phyloP scores from a whole-genome alignment of 1,140 invertebrate genomes.

The Aphidius ervi region DNA sequence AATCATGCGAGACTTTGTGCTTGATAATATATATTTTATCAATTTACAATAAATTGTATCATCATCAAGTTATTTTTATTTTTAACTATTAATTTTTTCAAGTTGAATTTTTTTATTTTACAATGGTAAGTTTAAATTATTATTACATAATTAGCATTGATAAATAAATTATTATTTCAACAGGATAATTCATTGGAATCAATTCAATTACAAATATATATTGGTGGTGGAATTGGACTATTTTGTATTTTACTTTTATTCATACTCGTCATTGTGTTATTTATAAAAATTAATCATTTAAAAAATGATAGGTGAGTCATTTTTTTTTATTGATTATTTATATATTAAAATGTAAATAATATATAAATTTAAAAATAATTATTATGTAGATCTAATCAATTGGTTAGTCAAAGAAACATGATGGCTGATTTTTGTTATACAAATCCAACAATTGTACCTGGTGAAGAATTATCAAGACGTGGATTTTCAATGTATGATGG shows the following conservation, averaged over 20 bases:
- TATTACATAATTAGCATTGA: too few relatives aligned
- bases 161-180: too few relatives aligned
- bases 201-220: constrained; percentile 35
- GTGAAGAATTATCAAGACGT: constrained; percentile 42
- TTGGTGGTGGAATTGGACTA: constrained; percentile 34
- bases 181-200: too few relatives aligned
- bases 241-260: constrained; percentile 32
- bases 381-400: constrained; percentile 36
- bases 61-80: too few relatives aligned
- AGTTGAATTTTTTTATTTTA: too few relatives aligned
- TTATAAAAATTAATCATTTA: constrained; percentile 37
- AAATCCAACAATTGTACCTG: constrained; percentile 45
- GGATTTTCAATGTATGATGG: constrained; percentile 48
- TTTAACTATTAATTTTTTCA: too few relatives aligned
- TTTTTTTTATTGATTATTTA: constrained; percentile 16
- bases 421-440: constrained; percentile 48
- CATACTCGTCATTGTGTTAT: constrained; percentile 34
- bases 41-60: too few relatives aligned
- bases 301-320: constrained; percentile 35
- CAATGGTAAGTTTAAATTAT: too few relatives aligned
- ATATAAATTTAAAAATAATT: constrained; percentile 8
- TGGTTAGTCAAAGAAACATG: constrained; percentile 38
- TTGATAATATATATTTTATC: too few relatives aligned
- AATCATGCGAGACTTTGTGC: too few relatives aligned
- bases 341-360: not conserved